phyloP scores from a whole-genome alignment of 2,888 invertebrate species.

The Noctua pronuba region DNA sequence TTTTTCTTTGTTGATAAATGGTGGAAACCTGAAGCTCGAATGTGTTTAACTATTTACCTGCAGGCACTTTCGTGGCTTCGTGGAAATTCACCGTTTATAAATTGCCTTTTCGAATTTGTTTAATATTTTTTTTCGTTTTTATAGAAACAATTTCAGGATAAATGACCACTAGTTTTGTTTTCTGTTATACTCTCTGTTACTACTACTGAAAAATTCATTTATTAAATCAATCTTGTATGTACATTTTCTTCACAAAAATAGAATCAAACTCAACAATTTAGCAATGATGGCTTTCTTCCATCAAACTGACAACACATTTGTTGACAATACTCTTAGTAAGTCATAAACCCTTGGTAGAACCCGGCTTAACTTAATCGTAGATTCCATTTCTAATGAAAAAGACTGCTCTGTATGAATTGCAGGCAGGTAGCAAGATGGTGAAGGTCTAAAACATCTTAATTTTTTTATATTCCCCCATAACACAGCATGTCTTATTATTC shows the following conservation, averaged over 20 bases:
- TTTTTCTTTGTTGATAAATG: conserved; percentile 59
- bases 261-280: not conserved
- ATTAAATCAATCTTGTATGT: not conserved
- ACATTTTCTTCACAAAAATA: not conserved
- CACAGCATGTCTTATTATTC: conserved; percentile 11
- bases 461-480: conserved; percentile 17
- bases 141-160: conserved; percentile 8
- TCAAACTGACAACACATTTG: not conserved
- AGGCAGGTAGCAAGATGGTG: not conserved
- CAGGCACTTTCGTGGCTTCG: conserved; percentile 35
- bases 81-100: conserved; percentile 44
- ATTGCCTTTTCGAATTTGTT: conserved; percentile 28
- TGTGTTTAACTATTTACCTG: conserved; percentile 54
- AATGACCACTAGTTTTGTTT: not conserved
- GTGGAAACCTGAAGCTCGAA: conserved; percentile 40
- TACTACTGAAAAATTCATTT: not conserved
- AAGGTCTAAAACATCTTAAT: not conserved
- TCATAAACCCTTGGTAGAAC: not conserved
- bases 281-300: not conserved
- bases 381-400: conserved; percentile 16
- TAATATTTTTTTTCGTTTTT: conserved; percentile 13
- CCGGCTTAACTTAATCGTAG: not conserved
- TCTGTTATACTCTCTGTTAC: not conserved
- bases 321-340: not conserved
- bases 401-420: conserved; percentile 8